phyloP scores from a whole-genome alignment of 1,140 invertebrate genomes.

The Macrocentrus cingulum region DNA sequence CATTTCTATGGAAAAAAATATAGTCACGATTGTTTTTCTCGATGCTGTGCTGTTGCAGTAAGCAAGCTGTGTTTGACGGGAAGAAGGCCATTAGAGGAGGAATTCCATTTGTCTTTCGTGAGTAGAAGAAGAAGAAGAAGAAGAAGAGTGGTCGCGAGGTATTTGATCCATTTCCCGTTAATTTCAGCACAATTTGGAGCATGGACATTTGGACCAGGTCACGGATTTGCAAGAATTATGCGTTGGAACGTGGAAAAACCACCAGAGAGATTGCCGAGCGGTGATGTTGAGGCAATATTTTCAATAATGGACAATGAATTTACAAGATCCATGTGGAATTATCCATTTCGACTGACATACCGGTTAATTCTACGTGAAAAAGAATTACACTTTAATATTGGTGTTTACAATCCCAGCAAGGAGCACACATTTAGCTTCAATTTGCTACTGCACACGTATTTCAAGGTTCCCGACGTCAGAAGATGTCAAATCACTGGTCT shows the following conservation, averaged over 20 bases:
- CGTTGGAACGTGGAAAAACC: slow-evolving; percentile 88
- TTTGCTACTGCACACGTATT: slow-evolving; percentile 90
- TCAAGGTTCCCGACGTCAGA: slow-evolving; percentile 91
- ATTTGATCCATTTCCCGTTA: slow-evolving; percentile 19
- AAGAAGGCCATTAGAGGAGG: slow-evolving; percentile 93
- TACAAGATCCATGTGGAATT: slow-evolving; percentile 92
- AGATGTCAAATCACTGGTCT: slow-evolving; percentile 88
- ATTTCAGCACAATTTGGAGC: slow-evolving; percentile 88
- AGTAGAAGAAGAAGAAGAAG: slow-evolving; percentile 60
- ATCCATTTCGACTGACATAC: slow-evolving; percentile 85
- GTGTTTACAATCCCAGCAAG: slow-evolving; percentile 88
- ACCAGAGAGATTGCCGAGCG: slow-evolving; percentile 81
- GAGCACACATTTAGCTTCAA: slow-evolving; percentile 90
- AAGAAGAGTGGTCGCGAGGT: slow-evolving; percentile 14
- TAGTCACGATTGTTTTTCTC: slow-evolving; percentile 34
- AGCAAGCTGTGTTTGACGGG: slow-evolving; percentile 92
- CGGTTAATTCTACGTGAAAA: slow-evolving; percentile 86
- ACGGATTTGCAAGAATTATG: slow-evolving; percentile 90
- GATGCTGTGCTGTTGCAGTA: slow-evolving; percentile 72
- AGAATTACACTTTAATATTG: slow-evolving; percentile 89
- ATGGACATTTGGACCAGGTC: slow-evolving; percentile 90
- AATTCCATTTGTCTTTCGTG: slow-evolving; percentile 95
- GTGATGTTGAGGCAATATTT: slow-evolving; percentile 89
- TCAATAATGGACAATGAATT: slow-evolving; percentile 90
- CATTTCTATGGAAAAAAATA: too few relatives aligned